Evolutionary conservation across 2,888 invertebrate species (phyloP).

Genomic region (Acanthosoma haemorrhoidale): DNA sequence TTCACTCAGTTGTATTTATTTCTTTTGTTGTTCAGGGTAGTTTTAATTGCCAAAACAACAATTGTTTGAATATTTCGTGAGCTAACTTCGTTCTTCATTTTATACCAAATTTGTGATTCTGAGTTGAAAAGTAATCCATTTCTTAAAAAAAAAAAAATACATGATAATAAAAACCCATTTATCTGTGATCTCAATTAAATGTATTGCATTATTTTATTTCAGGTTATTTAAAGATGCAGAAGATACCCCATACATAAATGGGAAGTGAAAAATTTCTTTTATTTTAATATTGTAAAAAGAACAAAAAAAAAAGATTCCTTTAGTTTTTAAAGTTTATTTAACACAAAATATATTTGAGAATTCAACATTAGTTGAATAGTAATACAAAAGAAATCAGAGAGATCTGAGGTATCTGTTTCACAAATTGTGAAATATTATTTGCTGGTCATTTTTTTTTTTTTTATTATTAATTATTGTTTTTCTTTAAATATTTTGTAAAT

Average conservation of each 20-base stretch:
- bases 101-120: too few species aligned
- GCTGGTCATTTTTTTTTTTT: not conserved
- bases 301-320: conserved; percentile 12
- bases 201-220: conserved; percentile 26
- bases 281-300: conserved; percentile 25
- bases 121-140: too few species aligned
- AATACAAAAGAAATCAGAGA: conserved; percentile 3
- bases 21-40: too few species aligned
- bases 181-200: too few species aligned
- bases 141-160: too few species aligned
- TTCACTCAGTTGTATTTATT: not conserved
- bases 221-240: conserved; percentile 28
- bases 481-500: conserved; percentile 16
- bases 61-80: too few species aligned
- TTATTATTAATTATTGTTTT: not conserved
- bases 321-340: conserved; percentile 15
- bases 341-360: conserved; percentile 5
- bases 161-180: too few species aligned
- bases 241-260: conserved; percentile 30
- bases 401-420: not conserved
- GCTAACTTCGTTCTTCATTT: too few species aligned
- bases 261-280: conserved; percentile 25
- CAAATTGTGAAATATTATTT: not conserved
- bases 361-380: not conserved
- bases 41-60: too few species aligned